These are phyloP conservation scores for Platysternon megacephalum DNA, from an alignment of 2,113 vertebrate species.

Conservation along the genomic window DNA sequence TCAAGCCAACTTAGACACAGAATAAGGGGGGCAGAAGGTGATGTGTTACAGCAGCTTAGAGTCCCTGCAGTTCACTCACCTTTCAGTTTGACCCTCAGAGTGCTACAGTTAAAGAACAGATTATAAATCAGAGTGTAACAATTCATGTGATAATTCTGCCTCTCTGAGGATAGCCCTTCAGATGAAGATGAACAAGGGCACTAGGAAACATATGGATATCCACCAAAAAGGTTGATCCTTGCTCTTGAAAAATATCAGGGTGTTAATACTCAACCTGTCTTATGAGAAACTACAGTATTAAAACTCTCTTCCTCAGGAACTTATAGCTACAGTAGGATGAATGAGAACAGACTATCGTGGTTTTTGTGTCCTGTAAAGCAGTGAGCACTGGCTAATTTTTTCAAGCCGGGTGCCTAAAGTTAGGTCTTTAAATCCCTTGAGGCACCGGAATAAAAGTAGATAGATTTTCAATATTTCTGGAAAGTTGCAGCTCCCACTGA, in stretches of 20 bases:
- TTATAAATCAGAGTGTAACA: background rate
- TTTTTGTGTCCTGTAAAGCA: background rate
- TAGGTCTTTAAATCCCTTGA: background rate
- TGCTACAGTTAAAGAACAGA: background rate
- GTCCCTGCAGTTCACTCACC: background rate
- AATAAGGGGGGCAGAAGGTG: accelerated
- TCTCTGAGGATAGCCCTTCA: background rate
- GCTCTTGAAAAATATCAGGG: background rate
- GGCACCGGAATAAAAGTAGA: background rate
- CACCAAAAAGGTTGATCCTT: background rate
- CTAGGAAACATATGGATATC: background rate
- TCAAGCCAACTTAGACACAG: accelerated
- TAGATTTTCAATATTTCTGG: background rate
- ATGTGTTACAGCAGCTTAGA: accelerated
- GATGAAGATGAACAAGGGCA: background rate
- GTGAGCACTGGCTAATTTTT: background rate
- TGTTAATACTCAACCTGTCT: background rate
- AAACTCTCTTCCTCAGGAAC: background rate
- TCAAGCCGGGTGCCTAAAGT: background rate
- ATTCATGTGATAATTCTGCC: background rate
- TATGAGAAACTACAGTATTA: background rate
- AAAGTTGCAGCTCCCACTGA: background rate
- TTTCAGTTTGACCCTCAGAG: background rate
- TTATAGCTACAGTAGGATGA: background rate
- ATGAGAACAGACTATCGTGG: background rate